phyloP scores from a whole-genome alignment of 2,113 vertebrate species.

The Irena cyanogastra region DNA sequence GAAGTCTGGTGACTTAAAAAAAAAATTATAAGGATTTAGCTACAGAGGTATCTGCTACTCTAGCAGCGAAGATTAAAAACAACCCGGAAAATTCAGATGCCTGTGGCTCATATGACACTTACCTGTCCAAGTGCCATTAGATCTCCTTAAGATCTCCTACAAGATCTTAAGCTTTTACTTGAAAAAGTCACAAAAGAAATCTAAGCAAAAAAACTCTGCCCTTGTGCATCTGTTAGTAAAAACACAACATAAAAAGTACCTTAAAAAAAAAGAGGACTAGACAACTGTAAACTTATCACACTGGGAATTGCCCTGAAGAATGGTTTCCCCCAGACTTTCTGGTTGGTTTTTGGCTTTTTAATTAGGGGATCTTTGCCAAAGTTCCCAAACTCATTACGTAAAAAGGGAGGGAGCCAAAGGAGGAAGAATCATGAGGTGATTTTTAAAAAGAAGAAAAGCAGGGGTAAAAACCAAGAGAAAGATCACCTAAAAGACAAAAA shows the following conservation, averaged over 20 bases:
- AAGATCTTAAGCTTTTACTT: neutral
- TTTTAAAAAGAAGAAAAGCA: neutral
- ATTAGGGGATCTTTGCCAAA: slow-evolving; percentile 32
- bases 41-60: neutral
- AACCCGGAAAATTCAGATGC: neutral
- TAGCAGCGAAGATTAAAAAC: neutral
- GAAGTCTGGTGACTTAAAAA: neutral
- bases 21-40: rapidly evolving
- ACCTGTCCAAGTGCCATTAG: neutral
- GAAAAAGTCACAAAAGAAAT: neutral
- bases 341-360: neutral
- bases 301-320: slow-evolving; percentile 29
- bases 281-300: neutral
- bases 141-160: neutral
- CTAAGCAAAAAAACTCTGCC: neutral
- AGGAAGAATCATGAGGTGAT: neutral
- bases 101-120: neutral
- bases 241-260: neutral
- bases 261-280: neutral
- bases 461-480: neutral
- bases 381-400: neutral
- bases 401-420: neutral
- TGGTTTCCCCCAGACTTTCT: neutral
- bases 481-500: neutral
- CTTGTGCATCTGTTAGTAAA: neutral